Base-by-base conservation (phyloP, 2,888 invertebrate genomes). In the Athrips mouffetella region DNA sequence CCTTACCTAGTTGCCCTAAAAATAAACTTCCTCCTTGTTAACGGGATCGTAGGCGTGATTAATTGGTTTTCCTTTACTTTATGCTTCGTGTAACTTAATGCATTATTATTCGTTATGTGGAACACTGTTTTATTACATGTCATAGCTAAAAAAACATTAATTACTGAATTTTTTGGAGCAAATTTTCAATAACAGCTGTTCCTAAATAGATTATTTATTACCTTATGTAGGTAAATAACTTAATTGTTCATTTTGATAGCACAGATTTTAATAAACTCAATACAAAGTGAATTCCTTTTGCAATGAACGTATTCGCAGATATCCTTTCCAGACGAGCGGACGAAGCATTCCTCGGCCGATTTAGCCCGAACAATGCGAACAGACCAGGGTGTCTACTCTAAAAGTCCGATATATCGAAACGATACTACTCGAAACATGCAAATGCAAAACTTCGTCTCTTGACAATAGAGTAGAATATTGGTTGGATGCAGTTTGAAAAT, bases 361-460 rank as follows among this genome's bases (percentile, higher is more conserved):
- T 60, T 62, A 54, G 59, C 54, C 46, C 23, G 52, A 65, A 65
- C 65, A 64, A 65, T 64, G 60, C 58, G 54, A 59, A 58, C 57
- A 57, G 11, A 35, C 1, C 16, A 18, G 27, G n/a, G n/a, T n/a
- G n/a, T n/a, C n/a, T n/a, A n/a, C n/a, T n/a, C n/a, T n/a, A n/a
- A n/a, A n/a, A n/a, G n/a, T n/a, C n/a, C n/a, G n/a, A n/a, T n/a
- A n/a, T n/a, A n/a, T n/a, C n/a, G n/a, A n/a, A n/a, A n/a, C n/a
- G n/a, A n/a, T n/a, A n/a, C n/a, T n/a, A n/a, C n/a, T n/a, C n/a
- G n/a, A n/a, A n/a, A n/a, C n/a, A n/a, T n/a, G n/a, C n/a, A n/a
- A n/a, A n/a, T n/a, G n/a, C n/a, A n/a, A n/a, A n/a, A n/a, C n/a
- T n/a, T n/a, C n/a, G n/a, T n/a, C n/a, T n/a, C n/a, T n/a, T n/a